Conservation (phyloP, 1,140 invertebrate species). For the Zeugodacus cucurbitae region DNA sequence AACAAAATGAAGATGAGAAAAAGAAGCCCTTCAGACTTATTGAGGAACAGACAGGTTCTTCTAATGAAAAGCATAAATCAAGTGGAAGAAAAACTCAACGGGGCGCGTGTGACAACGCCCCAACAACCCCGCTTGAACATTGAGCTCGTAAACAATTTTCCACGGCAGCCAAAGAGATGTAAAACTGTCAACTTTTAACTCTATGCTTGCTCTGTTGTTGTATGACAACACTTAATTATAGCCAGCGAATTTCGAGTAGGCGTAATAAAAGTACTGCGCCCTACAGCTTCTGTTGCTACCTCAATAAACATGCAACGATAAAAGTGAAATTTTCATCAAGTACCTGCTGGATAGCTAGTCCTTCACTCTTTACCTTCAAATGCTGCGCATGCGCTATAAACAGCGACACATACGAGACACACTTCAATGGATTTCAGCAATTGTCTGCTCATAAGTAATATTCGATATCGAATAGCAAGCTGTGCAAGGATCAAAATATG, state of each 20-base stretch:
- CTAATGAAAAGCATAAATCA: neutral
- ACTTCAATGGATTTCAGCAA: neutral
- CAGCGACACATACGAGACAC: neutral
- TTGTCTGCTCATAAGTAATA: neutral
- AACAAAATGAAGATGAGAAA: neutral
- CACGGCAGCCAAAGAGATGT: neutral
- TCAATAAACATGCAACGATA: neutral
- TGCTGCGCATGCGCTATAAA: neutral
- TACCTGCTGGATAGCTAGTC: neutral
- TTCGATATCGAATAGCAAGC: neutral
- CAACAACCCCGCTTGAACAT: neutral
- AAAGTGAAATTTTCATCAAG: neutral
- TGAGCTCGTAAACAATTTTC: conserved; percentile 18
- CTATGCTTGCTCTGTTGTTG: neutral
- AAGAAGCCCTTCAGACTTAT: neutral
- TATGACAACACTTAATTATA: conserved; percentile 5
- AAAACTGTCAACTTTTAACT: conserved; percentile 24
- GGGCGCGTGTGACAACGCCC: conserved; percentile 19
- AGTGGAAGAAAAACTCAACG: conserved; percentile 9
- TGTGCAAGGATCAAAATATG: neutral
- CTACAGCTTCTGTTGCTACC: neutral
- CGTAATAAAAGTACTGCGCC: neutral
- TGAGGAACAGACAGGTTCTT: neutral
- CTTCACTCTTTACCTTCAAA: neutral
- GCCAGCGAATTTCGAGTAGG: neutral